A percentile compares a stretch with the other conserved stretches of the same genome.
Conservation (phyloP, 2,888 invertebrate genomes). For the Oscheius sp. region DNA sequence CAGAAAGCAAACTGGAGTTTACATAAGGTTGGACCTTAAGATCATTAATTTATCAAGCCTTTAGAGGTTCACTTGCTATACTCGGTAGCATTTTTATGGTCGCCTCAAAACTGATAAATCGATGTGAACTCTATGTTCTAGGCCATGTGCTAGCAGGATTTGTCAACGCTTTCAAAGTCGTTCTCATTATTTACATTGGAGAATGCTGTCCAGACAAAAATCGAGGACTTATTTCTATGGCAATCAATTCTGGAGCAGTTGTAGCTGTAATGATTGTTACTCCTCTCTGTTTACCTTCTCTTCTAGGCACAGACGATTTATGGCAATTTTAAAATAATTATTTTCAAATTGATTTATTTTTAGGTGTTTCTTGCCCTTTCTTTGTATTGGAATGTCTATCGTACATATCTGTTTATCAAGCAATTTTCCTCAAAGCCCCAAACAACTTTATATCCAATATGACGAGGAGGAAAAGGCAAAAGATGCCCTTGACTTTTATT, state of each 20-base stretch:
- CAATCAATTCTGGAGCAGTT: conserved; percentile 57
- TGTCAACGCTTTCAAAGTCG: conserved; percentile 48
- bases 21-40: conserved; percentile 55
- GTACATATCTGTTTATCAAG: conserved; percentile 51
- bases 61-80: conserved; percentile 54
- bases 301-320: conserved; percentile 52
- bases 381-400: conserved; percentile 47
- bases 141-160: conserved; percentile 61
- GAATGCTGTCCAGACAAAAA: conserved; percentile 57
- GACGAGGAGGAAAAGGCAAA: conserved; percentile 45
- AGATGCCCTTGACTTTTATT: conserved; percentile 56
- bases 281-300: conserved; percentile 57
- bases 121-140: conserved; percentile 57
- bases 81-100: conserved; percentile 52
- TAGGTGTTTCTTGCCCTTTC: conserved; percentile 43
- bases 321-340: conserved; percentile 46
- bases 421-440: conserved; percentile 63
- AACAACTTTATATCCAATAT: conserved; percentile 63
- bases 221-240: conserved; percentile 53
- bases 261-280: conserved; percentile 48
- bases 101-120: conserved; percentile 40
- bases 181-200: conserved; percentile 60
- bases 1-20: conserved; percentile 54
- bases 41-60: no score
- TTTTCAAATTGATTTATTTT: background rate